Conservation (phyloP, 2,888 invertebrate genomes). For the Amphipyra berbera region DNA sequence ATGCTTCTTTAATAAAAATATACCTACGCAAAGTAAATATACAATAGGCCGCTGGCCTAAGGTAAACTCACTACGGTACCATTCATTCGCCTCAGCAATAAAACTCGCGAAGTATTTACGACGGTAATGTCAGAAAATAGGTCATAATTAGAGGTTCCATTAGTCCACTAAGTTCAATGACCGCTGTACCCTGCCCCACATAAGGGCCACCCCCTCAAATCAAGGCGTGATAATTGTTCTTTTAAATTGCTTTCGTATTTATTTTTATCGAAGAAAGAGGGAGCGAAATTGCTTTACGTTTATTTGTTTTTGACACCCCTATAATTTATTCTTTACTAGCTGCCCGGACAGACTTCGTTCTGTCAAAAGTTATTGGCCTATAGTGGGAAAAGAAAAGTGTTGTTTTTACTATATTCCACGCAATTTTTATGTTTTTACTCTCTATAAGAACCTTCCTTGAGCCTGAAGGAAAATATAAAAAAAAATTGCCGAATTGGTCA, state of each 20-base stretch:
- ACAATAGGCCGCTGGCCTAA: conserved; percentile 5
- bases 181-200: conserved; percentile 64
- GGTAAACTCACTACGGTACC: conserved; percentile 23
- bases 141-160: conserved; percentile 66
- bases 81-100: conserved; percentile 56
- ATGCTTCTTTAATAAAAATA: neutral
- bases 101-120: conserved; percentile 58
- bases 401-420: too few species aligned
- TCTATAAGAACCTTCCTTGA: too few species aligned
- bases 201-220: conserved; percentile 67
- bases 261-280: conserved; percentile 54
- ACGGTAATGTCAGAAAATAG: conserved; percentile 56
- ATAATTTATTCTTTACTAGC: conserved; percentile 11
- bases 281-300: conserved; percentile 20
- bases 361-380: too few species aligned
- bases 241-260: conserved; percentile 61
- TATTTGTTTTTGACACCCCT: conserved; percentile 44
- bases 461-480: too few species aligned
- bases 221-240: conserved; percentile 67
- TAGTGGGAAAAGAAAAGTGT: too few species aligned
- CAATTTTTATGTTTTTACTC: too few species aligned
- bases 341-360: too few species aligned
- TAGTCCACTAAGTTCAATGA: conserved; percentile 60
- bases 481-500: too few species aligned
- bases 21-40: neutral